These are phyloP conservation scores for Sciurus carolinensis DNA, from an alignment of 2,797 vertebrate species.

Conservation along the genomic window DNA sequence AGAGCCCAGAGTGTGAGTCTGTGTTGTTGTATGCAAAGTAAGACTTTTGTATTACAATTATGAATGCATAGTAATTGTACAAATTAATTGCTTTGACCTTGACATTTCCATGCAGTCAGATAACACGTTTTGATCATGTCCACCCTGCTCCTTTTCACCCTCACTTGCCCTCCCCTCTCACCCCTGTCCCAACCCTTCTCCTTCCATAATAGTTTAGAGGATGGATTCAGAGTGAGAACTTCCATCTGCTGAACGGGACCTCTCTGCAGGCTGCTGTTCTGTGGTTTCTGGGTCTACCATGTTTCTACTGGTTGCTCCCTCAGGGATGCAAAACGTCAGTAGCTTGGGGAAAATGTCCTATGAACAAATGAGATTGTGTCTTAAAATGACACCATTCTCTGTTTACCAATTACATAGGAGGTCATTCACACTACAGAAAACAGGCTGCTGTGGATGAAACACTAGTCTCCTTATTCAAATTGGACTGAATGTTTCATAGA, in stretches of 20 bases:
- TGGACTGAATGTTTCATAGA: neutral
- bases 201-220: neutral
- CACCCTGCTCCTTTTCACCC: no score
- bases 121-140: no score
- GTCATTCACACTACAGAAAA: neutral
- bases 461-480: neutral
- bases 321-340: neutral
- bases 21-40: no score
- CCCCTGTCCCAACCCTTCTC: no score
- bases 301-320: neutral
- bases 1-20: neutral
- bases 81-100: no score
- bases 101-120: no score
- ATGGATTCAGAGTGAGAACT: neutral
- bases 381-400: neutral
- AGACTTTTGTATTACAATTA: no score
- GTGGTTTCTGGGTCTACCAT: neutral
- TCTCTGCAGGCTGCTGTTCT: neutral
- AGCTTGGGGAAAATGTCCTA: neutral
- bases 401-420: neutral
- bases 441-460: neutral
- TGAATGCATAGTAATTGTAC: no score
- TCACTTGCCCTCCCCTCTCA: no score
- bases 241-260: fast-evolving
- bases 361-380: neutral